Percentiles rank a stretch among this genome's conserved stretches.
Conservation (phyloP, 2,797 vertebrate species). For the Picus viridis region DNA sequence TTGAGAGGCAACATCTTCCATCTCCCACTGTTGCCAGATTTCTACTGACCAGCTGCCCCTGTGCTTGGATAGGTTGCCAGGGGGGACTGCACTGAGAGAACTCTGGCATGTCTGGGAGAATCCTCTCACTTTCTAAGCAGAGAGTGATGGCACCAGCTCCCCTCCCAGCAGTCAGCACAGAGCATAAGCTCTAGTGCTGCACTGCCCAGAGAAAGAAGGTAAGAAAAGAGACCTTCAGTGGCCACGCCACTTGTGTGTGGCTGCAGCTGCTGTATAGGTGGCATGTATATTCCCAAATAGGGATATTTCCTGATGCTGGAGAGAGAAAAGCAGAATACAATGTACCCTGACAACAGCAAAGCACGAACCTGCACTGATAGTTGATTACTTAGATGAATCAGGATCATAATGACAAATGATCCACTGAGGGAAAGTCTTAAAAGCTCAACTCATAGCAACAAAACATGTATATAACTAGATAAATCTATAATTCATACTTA, state of each 20-base stretch:
- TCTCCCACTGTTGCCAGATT: background rate
- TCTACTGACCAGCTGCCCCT: background rate
- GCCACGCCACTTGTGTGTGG: accelerated
- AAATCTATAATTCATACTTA: slow-evolving; percentile 48
- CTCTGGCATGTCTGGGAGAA: background rate
- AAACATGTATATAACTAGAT: background rate
- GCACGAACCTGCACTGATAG: background rate
- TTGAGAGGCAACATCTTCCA: background rate
- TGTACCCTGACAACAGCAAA: background rate
- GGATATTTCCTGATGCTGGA: background rate
- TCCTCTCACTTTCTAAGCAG: background rate
- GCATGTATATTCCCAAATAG: background rate
- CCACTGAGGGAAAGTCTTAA: background rate
- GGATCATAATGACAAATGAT: background rate
- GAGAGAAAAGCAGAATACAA: background rate
- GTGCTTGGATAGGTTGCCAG: background rate
- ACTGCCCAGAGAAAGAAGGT: background rate
- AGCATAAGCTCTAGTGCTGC: background rate
- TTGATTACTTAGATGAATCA: background rate
- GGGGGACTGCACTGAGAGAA: background rate
- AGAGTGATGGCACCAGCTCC: background rate
- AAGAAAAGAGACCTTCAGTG: background rate
- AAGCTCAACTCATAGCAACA: background rate
- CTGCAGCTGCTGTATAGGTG: background rate
- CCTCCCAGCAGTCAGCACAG: background rate